Percentiles rank a stretch among this genome's conserved stretches.
Evolutionary conservation across 1,140 invertebrate genomes (phyloP).

Genomic region (Drosophila pachea): DNA sequence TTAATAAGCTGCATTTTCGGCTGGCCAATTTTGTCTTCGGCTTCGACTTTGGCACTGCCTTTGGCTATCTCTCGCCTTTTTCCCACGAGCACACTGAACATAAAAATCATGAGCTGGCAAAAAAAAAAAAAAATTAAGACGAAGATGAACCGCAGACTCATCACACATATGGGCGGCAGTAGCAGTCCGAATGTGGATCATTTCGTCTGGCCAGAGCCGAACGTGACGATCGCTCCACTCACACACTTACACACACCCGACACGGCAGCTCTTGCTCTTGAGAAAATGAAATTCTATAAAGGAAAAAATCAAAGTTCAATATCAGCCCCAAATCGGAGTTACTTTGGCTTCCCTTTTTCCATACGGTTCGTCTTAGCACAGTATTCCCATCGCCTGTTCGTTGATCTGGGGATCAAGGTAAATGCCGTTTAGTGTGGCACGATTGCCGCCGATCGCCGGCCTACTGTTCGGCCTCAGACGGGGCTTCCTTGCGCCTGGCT

Average conservation of each 20-base stretch:
- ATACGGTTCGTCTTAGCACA: background rate
- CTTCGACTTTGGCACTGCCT: slow-evolving; percentile 36
- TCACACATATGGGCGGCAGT: slow-evolving; percentile 60
- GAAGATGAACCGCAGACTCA: slow-evolving; percentile 34
- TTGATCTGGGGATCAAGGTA: slow-evolving; percentile 66
- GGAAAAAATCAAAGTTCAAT: slow-evolving; percentile 73
- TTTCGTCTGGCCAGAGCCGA: slow-evolving; percentile 43
- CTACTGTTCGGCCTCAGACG: slow-evolving; percentile 14
- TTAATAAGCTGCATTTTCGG: slow-evolving; percentile 40
- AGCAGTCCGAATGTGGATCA: slow-evolving; percentile 51
- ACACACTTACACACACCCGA: slow-evolving; percentile 25
- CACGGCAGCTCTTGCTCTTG: slow-evolving; percentile 28
- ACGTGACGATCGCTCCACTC: slow-evolving; percentile 45
- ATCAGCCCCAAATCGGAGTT: slow-evolving; percentile 55
- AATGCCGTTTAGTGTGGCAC: slow-evolving; percentile 75
- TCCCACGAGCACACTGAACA: slow-evolving; percentile 55
- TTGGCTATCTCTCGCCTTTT: slow-evolving; percentile 21
- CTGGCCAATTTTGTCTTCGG: background rate
- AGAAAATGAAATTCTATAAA: slow-evolving; percentile 73
- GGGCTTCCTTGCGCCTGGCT: slow-evolving; percentile 57
- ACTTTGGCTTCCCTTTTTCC: slow-evolving; percentile 56
- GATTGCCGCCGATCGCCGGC: slow-evolving; percentile 66
- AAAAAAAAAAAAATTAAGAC: slow-evolving; percentile 15
- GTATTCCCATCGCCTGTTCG: background rate
- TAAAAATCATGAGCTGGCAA: slow-evolving; percentile 59